phyloP scores from a whole-genome alignment of 2,888 invertebrate genomes.

The Pyrocoelia pectoralis region DNA sequence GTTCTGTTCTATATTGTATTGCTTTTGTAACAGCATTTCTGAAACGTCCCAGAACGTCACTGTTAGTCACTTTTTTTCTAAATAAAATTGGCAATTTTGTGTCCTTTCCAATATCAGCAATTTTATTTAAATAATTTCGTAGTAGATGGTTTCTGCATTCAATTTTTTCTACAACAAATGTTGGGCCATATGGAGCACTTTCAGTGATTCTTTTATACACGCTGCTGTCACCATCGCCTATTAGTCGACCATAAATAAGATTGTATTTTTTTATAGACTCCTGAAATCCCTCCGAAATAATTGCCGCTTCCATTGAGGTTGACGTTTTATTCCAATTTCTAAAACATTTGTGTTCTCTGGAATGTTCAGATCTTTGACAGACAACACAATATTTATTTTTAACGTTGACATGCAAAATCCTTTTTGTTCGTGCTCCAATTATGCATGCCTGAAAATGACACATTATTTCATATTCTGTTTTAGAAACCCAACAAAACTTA shows the following conservation, averaged over 20 bases:
- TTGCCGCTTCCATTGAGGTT: conserved; percentile 33
- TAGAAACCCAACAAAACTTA: neutral
- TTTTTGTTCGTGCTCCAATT: conserved; percentile 6
- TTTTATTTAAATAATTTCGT: neutral
- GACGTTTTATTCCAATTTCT: conserved; percentile 44
- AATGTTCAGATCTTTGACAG: neutral
- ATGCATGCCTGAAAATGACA: neutral
- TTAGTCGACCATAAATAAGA: conserved; percentile 9
- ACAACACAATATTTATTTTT: conserved; percentile 13
- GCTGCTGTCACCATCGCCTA: too few relatives aligned
- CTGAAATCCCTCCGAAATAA: conserved; percentile 13
- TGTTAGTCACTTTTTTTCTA: conserved; percentile 3
- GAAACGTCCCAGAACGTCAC: conserved; percentile 8
- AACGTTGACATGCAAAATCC: neutral
- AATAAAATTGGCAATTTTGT: neutral
- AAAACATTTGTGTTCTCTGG: conserved; percentile 39
- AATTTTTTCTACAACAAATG: neutral
- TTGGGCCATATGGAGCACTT: neutral
- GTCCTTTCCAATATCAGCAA: too few relatives aligned
- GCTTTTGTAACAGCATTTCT: conserved; percentile 18
- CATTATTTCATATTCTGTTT: neutral
- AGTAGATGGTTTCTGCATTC: too few relatives aligned
- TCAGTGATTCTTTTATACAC: too few relatives aligned
- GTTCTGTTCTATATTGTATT: conserved; percentile 3
- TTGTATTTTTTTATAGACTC: neutral